Evolutionary conservation across 2,888 invertebrate genomes (phyloP), one percentile per base, ranked within the genome.

Genomic region (Lasioglossum lativentre): DNA sequence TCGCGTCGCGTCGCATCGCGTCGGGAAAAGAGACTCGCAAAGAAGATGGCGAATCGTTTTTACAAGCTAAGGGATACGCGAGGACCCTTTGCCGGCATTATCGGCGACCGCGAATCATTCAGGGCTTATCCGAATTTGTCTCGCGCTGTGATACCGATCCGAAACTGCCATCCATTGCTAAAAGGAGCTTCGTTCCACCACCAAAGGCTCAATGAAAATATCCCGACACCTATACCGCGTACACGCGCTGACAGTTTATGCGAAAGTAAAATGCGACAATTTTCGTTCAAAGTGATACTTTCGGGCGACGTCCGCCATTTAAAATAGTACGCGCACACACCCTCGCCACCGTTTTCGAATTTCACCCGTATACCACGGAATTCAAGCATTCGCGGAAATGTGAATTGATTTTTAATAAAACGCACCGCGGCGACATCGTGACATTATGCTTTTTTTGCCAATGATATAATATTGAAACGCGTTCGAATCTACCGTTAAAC

Each of bases 81-180:
- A 83, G 34, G 80, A 83, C 56, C 66, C 83, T 76, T 77, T 63
- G 52, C 83, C 19, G 68, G 82, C 56, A 90, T 90, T 90, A 90
- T 90, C 90, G 89, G 90, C 82, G 71, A 90, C 84, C 90, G 70
- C 87, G 82, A 89, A 85, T 76, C 85, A 63, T 63, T 79, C n/a
- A 10, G 71, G 30, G 59, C 81, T 86, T 79, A 84, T 85, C 72
- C 75, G 68, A 52, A 42, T 80, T 83, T 78, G 77, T 45, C 63
- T 30, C 76, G 59, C 47, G 74, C 80, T 80, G 70, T 2, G 16
- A 72, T 47, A 73, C 68, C 72, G 71, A 68, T 42, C 71, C 30
- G 34, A 16, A 63, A 63, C 63, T 56, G 12, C 56, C 6, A 14
- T 30, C 45, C 45, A 16, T 4, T 16, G 45, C 16, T 16, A 23